Conservation (phyloP, 2,113 vertebrate genomes). For the Nycticebus coucang region DNA sequence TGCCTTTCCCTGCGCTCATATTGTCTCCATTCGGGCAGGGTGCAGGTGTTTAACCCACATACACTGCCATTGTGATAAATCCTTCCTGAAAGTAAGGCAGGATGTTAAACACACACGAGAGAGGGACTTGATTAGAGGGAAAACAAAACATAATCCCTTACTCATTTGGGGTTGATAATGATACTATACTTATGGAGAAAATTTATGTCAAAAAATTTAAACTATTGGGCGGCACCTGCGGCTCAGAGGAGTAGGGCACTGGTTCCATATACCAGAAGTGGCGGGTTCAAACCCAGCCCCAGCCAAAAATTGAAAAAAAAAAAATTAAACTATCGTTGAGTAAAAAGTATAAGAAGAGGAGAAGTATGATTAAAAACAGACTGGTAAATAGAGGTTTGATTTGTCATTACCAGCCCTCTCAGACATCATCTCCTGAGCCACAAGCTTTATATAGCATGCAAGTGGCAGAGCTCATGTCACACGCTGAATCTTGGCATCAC, state of each 20-base stretch:
- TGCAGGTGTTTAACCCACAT: not conserved
- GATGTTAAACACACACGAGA: not conserved
- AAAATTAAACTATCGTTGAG: not conserved
- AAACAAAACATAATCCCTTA: not conserved
- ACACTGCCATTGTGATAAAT: not conserved
- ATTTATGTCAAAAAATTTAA: not conserved
- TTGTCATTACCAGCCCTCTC: not conserved
- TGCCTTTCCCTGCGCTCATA: not conserved
- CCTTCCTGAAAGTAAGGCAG: not conserved
- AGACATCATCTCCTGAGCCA: not conserved
- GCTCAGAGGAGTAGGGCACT: too few species aligned
- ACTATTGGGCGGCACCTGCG: not conserved
- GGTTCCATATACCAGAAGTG: too few species aligned
- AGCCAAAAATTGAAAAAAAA: too few species aligned
- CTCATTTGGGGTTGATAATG: not conserved
- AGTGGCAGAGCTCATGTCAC: not conserved
- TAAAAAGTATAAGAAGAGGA: not conserved
- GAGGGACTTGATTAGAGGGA: not conserved
- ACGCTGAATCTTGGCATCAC: not conserved
- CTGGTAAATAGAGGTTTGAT: not conserved
- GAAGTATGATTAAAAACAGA: not conserved
- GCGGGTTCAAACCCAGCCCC: too few species aligned
- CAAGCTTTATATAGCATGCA: not conserved
- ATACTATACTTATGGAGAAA: not conserved
- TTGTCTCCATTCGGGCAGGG: not conserved